Evolutionary conservation across 2,113 vertebrate species (phyloP), one percentile per base, ranked within the genome.

Genomic region (Lampris megalopsis): DNA sequence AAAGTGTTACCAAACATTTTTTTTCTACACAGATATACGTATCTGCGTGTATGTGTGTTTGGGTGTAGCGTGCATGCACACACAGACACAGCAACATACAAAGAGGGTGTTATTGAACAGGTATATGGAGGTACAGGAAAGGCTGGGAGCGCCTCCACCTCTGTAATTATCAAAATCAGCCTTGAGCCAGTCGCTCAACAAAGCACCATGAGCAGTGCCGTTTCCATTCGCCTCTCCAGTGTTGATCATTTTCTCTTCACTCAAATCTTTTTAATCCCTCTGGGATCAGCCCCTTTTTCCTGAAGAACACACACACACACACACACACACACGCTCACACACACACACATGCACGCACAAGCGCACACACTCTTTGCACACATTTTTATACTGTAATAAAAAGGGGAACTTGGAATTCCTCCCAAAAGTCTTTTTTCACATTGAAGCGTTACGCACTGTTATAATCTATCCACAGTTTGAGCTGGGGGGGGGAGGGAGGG

Each of bases 151-250:
- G 78, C 77, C 70, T 49, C 83, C 73, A 40, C 79, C 72, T 85
- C 83, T 77, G 36, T 92, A 94, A 94, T 94, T 92, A 89, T 67
- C 76, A 73, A 71, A 77, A 63, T 88, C 72, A 67, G 63, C 57
- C 81, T 72, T 80, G 75, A 88, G 76, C 77, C 70, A 66, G 68
- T 68, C 49, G 61, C 63, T 66, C 68, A 40, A 54, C 57, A 54
- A 82, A 24, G 80, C 86, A 86, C 69, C 78, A 75, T 87, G 68
- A 71, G 68, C 66, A 56, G 62, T 71, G 84, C 40, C 75, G 78
- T 86, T 79, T 84, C 73, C 57, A 67, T 13, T 3, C 37, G 62
- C 59, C 62, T 84, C 87, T 87, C 79, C 68, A 81, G 78, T 75
- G 71, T 77, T 75, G 57, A 63, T 9, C 36, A 66, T 74, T 83